Percentiles rank a stretch among this genome's conserved stretches.
Conservation (phyloP, 2,113 vertebrate species). For the Aegotheles bennettii region DNA sequence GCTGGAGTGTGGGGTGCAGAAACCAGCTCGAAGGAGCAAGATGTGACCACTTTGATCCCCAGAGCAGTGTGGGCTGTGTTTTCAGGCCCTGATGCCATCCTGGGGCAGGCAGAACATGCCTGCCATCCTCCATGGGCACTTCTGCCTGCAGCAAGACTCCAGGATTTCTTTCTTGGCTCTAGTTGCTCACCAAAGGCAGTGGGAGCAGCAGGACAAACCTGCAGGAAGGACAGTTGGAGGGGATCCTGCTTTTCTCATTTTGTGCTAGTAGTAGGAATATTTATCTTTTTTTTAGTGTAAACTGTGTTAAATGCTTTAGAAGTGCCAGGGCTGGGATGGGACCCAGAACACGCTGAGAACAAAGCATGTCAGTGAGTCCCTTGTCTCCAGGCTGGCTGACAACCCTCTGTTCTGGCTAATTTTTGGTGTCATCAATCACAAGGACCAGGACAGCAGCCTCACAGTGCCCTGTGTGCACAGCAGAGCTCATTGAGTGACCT, state of each 20-base stretch:
- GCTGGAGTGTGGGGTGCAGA: not conserved
- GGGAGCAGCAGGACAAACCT: not conserved
- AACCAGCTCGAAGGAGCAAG: not conserved
- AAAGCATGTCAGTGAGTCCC: not conserved
- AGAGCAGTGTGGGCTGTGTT: not conserved
- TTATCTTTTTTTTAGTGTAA: not conserved
- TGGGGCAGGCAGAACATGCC: not conserved
- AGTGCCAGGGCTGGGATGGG: not conserved
- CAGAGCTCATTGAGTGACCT: slow-evolving; percentile 62
- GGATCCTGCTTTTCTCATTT: not conserved
- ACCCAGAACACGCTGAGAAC: not conserved
- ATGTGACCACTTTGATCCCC: not conserved
- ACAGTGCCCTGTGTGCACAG: slow-evolving; percentile 7
- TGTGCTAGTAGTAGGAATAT: not conserved
- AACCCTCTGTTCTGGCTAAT: slow-evolving; percentile 32
- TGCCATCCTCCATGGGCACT: not conserved
- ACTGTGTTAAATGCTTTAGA: not conserved
- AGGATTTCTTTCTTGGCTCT: not conserved
- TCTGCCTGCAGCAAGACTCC: not conserved
- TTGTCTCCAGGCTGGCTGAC: slow-evolving; percentile 9
- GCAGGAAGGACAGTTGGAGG: not conserved
- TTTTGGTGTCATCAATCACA: slow-evolving; percentile 65
- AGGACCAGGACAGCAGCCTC: not conserved
- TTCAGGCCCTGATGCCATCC: not conserved
- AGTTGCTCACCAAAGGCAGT: not conserved